Evolutionary conservation across 2,888 invertebrate species (phyloP).

Genomic region (Scrobipalpa costella): DNA sequence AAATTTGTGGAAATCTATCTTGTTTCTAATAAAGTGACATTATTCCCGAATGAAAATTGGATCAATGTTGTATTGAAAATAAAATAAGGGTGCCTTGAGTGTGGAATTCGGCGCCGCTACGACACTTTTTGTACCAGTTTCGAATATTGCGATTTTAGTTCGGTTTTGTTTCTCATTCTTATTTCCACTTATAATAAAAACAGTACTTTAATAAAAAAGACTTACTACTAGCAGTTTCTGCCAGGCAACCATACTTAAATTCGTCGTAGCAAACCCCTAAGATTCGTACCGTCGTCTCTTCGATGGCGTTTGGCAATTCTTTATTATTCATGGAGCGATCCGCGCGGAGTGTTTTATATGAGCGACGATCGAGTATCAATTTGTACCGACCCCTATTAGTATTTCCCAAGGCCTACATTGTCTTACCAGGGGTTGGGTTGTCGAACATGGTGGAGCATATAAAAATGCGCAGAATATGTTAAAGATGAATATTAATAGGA

Average conservation of each 20-base stretch:
- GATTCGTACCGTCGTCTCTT: constrained; percentile 46
- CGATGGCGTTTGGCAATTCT: constrained; percentile 68
- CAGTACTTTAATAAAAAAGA: no score
- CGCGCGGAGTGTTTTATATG: constrained; percentile 79
- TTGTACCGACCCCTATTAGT: constrained; percentile 76
- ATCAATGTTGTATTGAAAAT: no score
- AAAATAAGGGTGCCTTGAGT: no score
- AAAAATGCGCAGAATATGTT: background rate
- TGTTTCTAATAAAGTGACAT: no score
- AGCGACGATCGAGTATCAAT: constrained; percentile 81
- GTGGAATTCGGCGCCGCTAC: no score
- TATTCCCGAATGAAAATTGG: no score
- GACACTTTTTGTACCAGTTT: no score
- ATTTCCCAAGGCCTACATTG: constrained; percentile 74
- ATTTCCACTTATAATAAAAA: no score
- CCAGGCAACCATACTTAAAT: background rate
- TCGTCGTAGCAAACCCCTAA: background rate
- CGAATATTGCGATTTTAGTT: no score
- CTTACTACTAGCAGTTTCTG: no score
- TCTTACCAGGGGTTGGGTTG: constrained; percentile 49
- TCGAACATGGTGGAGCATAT: constrained; percentile 2
- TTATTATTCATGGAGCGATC: constrained; percentile 80
- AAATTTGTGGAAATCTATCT: no score
- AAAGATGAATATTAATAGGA: background rate
- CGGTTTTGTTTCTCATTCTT: no score